A percentile compares a stretch with the other conserved stretches of the same genome.
Conservation (phyloP, 2,888 invertebrate genomes). For the Choristoneura rosaceana region DNA sequence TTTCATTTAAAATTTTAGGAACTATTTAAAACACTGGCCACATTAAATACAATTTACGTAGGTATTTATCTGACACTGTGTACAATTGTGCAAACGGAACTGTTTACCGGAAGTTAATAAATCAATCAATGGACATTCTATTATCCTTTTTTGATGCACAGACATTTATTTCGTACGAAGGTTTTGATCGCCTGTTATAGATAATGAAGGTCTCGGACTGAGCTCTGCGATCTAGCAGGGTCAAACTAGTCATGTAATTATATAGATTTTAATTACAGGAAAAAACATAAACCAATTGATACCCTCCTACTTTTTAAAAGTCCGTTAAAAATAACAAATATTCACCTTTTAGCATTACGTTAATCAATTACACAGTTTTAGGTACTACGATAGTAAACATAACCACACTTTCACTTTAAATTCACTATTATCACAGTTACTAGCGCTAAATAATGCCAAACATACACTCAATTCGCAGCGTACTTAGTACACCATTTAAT, state of each 20-base stretch:
- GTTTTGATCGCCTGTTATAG: slow-evolving; percentile 29
- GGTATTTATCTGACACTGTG: too few relatives aligned
- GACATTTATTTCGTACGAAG: slow-evolving; percentile 39
- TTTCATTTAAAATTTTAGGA: too few relatives aligned
- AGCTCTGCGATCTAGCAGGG: slow-evolving; percentile 58
- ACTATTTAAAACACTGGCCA: too few relatives aligned
- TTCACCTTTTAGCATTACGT: slow-evolving; percentile 8
- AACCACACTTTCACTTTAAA: slow-evolving; percentile 72
- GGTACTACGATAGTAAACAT: slow-evolving; percentile 67
- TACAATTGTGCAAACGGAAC: slow-evolving; percentile 26
- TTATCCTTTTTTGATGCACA: slow-evolving; percentile 35
- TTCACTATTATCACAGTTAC: slow-evolving; percentile 33
- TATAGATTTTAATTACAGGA: slow-evolving; percentile 15
- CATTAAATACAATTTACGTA: too few relatives aligned
- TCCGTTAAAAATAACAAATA: neutral
- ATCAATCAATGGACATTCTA: slow-evolving; percentile 25
- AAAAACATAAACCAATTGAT: neutral
- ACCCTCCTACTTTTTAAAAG: too few relatives aligned
- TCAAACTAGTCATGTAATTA: slow-evolving; percentile 50
- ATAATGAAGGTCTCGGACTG: slow-evolving; percentile 49
- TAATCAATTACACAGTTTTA: slow-evolving; percentile 28
- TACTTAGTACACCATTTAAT: slow-evolving; percentile 41
- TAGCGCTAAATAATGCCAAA: slow-evolving; percentile 40
- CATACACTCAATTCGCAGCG: slow-evolving; percentile 45
- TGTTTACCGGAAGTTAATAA: slow-evolving; percentile 31